Conservation (phyloP, 92 coral and sea anemone genomes). For the Palythoa grandiflora region DNA sequence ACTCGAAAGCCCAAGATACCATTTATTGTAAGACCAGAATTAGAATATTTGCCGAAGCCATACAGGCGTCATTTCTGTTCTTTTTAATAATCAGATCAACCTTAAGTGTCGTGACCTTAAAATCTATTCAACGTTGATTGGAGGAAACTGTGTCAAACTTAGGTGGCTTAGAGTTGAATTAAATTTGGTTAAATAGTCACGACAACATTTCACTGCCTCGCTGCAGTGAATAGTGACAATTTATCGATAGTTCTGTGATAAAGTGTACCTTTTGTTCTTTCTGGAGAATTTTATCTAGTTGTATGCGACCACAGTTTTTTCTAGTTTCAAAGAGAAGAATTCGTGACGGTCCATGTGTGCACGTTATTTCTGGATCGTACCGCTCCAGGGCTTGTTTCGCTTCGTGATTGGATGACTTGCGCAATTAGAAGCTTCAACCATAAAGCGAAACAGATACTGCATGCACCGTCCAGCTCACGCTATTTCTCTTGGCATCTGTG, state of each 20-base stretch:
- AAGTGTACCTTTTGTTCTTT: neutral
- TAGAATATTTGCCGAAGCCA: neutral
- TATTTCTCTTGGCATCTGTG: neutral
- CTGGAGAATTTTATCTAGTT: neutral
- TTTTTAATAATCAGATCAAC: slow-evolving; percentile 2
- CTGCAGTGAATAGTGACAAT: neutral
- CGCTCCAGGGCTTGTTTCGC: no score
- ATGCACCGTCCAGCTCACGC: neutral
- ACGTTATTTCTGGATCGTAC: no score
- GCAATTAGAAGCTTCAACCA: neutral
- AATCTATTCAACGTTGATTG: neutral
- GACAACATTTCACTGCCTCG: neutral
- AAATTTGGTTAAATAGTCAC: slow-evolving; percentile 10
- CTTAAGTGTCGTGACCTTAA: slow-evolving; percentile 11
- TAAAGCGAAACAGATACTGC: neutral
- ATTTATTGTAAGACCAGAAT: neutral
- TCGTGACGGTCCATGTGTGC: no score
- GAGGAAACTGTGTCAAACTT: neutral
- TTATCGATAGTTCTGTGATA: neutral
- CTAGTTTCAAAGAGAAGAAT: no score
- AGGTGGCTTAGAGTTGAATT: neutral
- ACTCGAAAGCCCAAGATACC: neutral
- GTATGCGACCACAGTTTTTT: neutral
- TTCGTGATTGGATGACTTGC: no score
- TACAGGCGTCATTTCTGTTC: neutral